Evolutionary conservation across 2,797 vertebrate species (phyloP).

Genomic region (Anguilla anguilla): DNA sequence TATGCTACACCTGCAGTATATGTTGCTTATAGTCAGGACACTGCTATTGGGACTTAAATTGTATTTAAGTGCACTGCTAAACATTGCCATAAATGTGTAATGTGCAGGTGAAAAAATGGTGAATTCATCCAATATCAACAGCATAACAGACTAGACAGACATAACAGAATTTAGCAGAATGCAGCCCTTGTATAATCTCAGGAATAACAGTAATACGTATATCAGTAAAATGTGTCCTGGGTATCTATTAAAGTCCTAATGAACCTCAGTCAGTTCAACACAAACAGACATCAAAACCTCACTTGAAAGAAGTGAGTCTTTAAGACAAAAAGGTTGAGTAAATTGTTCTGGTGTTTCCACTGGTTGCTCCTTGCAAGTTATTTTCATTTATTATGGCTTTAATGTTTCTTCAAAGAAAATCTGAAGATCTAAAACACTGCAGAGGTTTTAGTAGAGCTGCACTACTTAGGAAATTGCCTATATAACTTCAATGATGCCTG

Average conservation of each 20-base stretch:
- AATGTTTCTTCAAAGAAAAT: constrained; percentile 23
- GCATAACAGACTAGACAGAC: neutral
- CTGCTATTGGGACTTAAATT: constrained; percentile 8
- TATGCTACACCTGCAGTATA: neutral
- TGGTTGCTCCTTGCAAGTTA: neutral
- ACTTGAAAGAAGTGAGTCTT: neutral
- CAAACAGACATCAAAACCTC: neutral
- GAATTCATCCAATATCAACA: neutral
- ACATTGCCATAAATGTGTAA: neutral
- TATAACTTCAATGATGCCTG: neutral
- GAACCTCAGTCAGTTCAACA: constrained; percentile 10
- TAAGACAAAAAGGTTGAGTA: neutral
- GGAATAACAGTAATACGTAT: constrained; percentile 6
- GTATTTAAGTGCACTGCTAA: neutral
- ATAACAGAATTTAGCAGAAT: neutral
- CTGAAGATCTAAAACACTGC: neutral
- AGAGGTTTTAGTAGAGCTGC: neutral
- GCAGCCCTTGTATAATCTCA: constrained; percentile 11
- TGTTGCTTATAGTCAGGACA: neutral
- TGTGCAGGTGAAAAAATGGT: neutral
- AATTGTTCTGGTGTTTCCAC: constrained; percentile 18
- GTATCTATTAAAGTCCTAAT: neutral
- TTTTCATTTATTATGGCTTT: constrained; percentile 6
- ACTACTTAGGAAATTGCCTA: neutral
- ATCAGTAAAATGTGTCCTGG: constrained; percentile 28